Evolutionary conservation across 2,797 vertebrate species (phyloP).

Genomic region (Acipenser ruthenus): DNA sequence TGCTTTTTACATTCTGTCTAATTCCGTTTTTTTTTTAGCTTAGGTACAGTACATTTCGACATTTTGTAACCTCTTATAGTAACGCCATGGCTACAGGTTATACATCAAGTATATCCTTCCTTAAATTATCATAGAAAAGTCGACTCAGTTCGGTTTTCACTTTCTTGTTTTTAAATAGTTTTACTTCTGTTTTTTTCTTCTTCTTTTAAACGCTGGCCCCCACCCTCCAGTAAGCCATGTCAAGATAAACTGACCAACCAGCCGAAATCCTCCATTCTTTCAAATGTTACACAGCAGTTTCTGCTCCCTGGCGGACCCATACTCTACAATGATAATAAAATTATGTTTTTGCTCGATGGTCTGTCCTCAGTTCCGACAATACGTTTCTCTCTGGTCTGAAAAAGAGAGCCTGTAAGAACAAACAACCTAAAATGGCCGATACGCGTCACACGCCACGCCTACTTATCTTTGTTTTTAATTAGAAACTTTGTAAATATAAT

Average conservation of each 20-base stretch:
- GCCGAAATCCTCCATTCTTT: conserved; percentile 85
- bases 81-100: conserved; percentile 19
- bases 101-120: not conserved
- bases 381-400: conserved; percentile 24
- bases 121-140: not conserved
- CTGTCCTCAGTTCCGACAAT: conserved; percentile 14
- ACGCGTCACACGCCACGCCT: conserved; percentile 24
- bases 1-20: conserved; percentile 53
- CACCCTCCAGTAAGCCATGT: conserved; percentile 87
- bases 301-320: conserved; percentile 95
- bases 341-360: conserved; percentile 36
- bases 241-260: conserved; percentile 97
- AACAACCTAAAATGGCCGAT: conserved; percentile 79
- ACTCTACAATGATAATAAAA: conserved; percentile 53
- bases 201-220: conserved; percentile 29
- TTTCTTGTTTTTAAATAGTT: conserved; percentile 37
- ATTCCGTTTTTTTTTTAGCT: conserved; percentile 26
- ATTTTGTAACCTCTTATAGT: conserved; percentile 35
- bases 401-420: conserved; percentile 44
- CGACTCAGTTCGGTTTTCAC: conserved; percentile 11
- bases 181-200: conserved; percentile 38
- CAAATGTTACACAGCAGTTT: conserved; percentile 65
- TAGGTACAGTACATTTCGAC: conserved; percentile 40
- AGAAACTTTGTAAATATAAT: not conserved
- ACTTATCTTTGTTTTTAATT: conserved; percentile 5